A percentile compares a stretch with the other conserved stretches of the same genome.
Evolutionary conservation across 2,888 invertebrate species (phyloP).

Genomic region (Sialis fuliginosa): DNA sequence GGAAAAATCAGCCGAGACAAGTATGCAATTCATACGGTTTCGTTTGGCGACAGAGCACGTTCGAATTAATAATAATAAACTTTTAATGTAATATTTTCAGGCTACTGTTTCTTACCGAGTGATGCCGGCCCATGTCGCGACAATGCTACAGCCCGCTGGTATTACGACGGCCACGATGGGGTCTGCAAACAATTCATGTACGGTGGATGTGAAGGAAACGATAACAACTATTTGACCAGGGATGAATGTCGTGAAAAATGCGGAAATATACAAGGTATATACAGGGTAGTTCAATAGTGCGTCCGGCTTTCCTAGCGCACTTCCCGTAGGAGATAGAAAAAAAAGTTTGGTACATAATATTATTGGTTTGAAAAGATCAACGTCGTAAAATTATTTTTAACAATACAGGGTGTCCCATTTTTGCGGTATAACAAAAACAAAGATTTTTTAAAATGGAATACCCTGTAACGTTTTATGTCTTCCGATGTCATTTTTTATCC

Average conservation of each 20-base stretch:
- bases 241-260: conserved; percentile 57
- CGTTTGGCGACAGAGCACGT: background rate
- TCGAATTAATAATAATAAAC: background rate
- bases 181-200: conserved; percentile 63
- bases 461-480: no score
- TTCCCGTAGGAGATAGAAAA: no score
- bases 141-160: conserved; percentile 37
- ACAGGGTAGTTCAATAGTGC: no score
- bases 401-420: no score
- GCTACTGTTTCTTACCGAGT: conserved; percentile 46
- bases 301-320: no score
- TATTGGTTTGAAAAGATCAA: no score
- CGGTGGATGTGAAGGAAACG: conserved; percentile 68
- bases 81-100: conserved; percentile 21
- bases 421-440: no score
- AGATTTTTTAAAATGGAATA: no score
- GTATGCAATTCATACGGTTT: conserved; percentile 9
- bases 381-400: no score
- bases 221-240: conserved; percentile 53
- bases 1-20: conserved; percentile 13
- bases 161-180: conserved; percentile 51
- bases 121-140: conserved; percentile 51
- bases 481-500: no score
- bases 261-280: conserved; percentile 37
- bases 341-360: no score